Percentiles rank a stretch among this genome's conserved stretches.
Evolutionary conservation across 2,113 vertebrate genomes (phyloP).

Genomic region (Arizona elegans): DNA sequence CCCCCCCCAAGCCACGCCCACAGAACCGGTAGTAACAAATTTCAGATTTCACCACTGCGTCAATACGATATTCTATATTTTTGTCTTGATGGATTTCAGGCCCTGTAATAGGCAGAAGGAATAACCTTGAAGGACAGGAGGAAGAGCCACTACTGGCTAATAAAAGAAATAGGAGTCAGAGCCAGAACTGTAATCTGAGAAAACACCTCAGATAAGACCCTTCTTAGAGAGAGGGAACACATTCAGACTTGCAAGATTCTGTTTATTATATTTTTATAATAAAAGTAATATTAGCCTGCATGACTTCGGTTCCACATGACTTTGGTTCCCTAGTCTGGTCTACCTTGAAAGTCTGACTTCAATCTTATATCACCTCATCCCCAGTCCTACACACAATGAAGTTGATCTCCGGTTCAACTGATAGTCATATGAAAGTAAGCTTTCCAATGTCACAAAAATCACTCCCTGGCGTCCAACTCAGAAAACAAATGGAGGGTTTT

Average conservation of each 20-base stretch:
- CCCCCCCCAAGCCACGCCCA: too few species aligned
- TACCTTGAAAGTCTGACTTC: background rate
- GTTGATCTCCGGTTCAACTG: background rate
- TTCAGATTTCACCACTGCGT: background rate
- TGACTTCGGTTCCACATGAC: background rate
- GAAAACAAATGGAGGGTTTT: background rate
- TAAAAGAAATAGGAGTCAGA: background rate
- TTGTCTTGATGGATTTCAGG: background rate
- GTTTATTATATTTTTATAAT: background rate
- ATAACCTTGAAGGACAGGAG: background rate
- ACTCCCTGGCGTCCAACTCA: background rate
- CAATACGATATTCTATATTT: background rate
- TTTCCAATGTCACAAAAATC: background rate
- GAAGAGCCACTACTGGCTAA: background rate
- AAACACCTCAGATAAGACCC: background rate
- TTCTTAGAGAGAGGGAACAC: background rate
- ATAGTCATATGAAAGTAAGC: background rate
- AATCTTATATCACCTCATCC: background rate
- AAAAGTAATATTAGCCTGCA: background rate
- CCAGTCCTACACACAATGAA: background rate
- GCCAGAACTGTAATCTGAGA: background rate
- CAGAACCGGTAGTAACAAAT: too few species aligned
- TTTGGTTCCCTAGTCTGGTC: background rate
- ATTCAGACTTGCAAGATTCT: background rate
- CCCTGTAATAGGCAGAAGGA: background rate